phyloP scores from a whole-genome alignment of 2,888 invertebrate species.

The Lycaena phlaeas region DNA sequence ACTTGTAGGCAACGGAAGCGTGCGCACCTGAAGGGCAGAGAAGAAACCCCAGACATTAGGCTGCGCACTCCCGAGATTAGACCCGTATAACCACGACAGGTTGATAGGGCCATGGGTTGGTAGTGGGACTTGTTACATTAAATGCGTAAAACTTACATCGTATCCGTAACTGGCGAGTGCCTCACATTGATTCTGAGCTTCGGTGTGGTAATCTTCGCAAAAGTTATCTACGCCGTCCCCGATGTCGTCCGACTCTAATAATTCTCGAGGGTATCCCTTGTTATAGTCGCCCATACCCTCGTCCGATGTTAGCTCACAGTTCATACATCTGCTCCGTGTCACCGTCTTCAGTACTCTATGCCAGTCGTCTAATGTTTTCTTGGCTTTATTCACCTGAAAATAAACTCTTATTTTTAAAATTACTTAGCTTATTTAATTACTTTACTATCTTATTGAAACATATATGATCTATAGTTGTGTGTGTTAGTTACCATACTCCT shows the following conservation, averaged over 20 bases:
- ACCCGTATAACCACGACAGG: too few relatives aligned
- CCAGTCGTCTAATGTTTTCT: slow-evolving; percentile 53
- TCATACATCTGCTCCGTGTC: slow-evolving; percentile 33
- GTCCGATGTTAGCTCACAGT: slow-evolving; percentile 18
- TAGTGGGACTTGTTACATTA: too few relatives aligned
- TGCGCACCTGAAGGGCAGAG: too few relatives aligned
- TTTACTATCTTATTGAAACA: too few relatives aligned
- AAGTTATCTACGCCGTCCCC: slow-evolving; percentile 31
- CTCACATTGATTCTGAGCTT: slow-evolving; percentile 36
- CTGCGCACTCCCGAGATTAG: too few relatives aligned
- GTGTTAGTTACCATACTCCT: too few relatives aligned
- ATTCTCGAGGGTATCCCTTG: slow-evolving; percentile 40
- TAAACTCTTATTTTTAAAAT: too few relatives aligned
- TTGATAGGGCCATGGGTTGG: too few relatives aligned
- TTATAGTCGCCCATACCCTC: slow-evolving; percentile 55
- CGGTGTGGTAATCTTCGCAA: slow-evolving; percentile 38
- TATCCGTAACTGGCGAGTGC: slow-evolving; percentile 8
- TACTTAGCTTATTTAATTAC: too few relatives aligned
- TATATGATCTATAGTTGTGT: too few relatives aligned
- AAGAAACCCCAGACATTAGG: too few relatives aligned
- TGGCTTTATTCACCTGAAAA: slow-evolving; percentile 50
- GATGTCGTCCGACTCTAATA: slow-evolving; percentile 41
- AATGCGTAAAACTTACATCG: slow-evolving; percentile 15
- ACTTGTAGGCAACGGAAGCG: too few relatives aligned
- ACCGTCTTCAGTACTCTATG: slow-evolving; percentile 51